phyloP scores from a whole-genome alignment of 2,797 vertebrate genomes.

The Anableps anableps region DNA sequence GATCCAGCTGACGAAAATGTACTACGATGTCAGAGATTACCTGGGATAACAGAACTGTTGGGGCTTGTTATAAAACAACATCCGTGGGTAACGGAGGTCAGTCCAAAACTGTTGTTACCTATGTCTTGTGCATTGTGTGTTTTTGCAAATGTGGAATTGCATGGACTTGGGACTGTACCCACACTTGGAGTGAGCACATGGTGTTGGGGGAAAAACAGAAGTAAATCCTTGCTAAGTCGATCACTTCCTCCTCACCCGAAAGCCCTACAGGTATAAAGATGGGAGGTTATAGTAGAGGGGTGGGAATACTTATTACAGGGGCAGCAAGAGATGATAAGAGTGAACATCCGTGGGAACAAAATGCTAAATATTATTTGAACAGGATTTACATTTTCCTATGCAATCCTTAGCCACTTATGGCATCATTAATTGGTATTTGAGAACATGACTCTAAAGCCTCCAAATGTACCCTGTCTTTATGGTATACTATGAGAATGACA shows the following conservation, averaged over 20 bases:
- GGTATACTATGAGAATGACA: slow-evolving; percentile 16
- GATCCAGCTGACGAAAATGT: slow-evolving; percentile 23
- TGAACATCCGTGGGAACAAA: slow-evolving; percentile 29
- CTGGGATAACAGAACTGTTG: slow-evolving; percentile 19
- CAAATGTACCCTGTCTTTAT: slow-evolving; percentile 18
- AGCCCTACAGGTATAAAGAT: slow-evolving; percentile 69
- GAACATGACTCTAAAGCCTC: slow-evolving; percentile 6
- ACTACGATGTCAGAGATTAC: slow-evolving; percentile 21
- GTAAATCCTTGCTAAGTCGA: slow-evolving; percentile 71
- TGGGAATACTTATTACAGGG: slow-evolving; percentile 53
- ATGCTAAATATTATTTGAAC: slow-evolving; percentile 25
- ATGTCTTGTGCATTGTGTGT: slow-evolving; percentile 24
- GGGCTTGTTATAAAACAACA: not conserved
- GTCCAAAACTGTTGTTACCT: not conserved
- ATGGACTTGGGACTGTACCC: slow-evolving; percentile 42
- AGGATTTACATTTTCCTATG: slow-evolving; percentile 26
- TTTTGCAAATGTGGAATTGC: slow-evolving; percentile 13
- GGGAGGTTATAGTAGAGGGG: slow-evolving; percentile 28
- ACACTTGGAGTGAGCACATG: slow-evolving; percentile 62
- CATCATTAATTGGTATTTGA: slow-evolving; percentile 25
- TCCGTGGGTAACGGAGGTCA: slow-evolving; percentile 29
- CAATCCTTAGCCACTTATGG: slow-evolving; percentile 9
- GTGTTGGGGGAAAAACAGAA: slow-evolving; percentile 74
- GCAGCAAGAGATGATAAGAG: slow-evolving; percentile 44
- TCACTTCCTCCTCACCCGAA: slow-evolving; percentile 72